These are phyloP conservation scores for Platysteira castanea DNA, from an alignment of 2,113 vertebrate species.

Conservation along the genomic window DNA sequence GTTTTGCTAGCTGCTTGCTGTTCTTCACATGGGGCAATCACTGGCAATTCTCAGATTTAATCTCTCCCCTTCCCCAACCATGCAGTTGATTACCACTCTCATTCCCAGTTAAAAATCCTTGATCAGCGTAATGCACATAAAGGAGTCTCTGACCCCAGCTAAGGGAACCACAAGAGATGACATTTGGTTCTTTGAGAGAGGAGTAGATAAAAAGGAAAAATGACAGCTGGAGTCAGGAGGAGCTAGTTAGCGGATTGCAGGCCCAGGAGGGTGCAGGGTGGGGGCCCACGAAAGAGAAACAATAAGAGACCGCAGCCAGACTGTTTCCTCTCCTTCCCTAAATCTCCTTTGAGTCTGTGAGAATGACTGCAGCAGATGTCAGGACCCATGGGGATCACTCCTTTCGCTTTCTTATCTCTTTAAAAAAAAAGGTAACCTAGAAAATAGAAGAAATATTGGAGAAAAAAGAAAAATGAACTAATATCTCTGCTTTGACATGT, in stretches of 20 bases:
- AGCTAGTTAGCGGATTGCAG: slow-evolving; percentile 63
- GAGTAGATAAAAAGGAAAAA: slow-evolving; percentile 56
- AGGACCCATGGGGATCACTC: slow-evolving; percentile 7
- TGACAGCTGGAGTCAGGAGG: slow-evolving; percentile 61
- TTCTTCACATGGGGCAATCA: slow-evolving; percentile 56
- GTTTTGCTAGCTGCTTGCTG: slow-evolving; percentile 39
- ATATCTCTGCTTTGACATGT: background rate
- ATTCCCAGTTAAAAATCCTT: slow-evolving; percentile 58
- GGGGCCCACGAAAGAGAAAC: slow-evolving; percentile 25
- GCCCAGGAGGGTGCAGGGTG: slow-evolving; percentile 58
- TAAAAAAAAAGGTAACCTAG: background rate
- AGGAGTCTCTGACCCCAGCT: slow-evolving; percentile 50
- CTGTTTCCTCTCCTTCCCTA: slow-evolving; percentile 23
- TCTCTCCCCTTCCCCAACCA: slow-evolving; percentile 44
- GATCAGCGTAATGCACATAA: slow-evolving; percentile 47
- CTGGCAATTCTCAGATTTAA: slow-evolving; percentile 52
- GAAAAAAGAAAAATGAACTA: background rate
- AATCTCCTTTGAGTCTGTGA: slow-evolving; percentile 35
- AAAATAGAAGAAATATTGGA: background rate
- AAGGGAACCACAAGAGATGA: slow-evolving; percentile 56
- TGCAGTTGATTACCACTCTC: slow-evolving; percentile 40
- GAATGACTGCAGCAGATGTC: slow-evolving; percentile 59
- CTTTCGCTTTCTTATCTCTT: slow-evolving; percentile 21
- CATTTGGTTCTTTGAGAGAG: slow-evolving; percentile 58
- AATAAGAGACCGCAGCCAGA: slow-evolving; percentile 32